Evolutionary conservation across 35 echinoderm and acorn worm genomes (phyloP).

Genomic region (Holothuria glaberrima): DNA sequence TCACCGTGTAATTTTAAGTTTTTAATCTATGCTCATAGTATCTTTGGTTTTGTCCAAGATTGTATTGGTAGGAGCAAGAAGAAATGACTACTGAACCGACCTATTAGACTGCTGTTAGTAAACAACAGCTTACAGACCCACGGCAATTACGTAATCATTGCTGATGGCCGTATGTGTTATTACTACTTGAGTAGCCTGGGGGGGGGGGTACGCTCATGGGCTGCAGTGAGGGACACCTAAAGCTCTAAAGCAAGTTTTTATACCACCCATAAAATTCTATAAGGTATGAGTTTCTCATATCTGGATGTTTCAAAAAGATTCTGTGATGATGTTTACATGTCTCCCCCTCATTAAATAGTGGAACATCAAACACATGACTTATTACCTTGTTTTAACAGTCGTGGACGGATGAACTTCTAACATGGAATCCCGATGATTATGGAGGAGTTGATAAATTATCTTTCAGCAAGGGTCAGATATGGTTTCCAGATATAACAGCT

Average conservation of each 20-base stretch:
- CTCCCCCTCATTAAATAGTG: not conserved
- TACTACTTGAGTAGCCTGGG: too few species aligned
- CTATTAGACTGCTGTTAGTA: too few species aligned
- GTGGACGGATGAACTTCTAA: constrained; percentile 81
- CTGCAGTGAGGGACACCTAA: too few species aligned
- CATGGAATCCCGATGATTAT: constrained; percentile 81
- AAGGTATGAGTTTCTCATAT: not conserved
- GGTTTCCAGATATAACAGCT: constrained; percentile 80
- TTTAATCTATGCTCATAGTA: too few species aligned
- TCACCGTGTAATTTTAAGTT: too few species aligned
- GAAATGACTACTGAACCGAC: too few species aligned
- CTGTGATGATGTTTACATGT: not conserved
- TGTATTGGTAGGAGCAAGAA: too few species aligned
- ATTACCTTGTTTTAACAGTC: constrained; percentile 24
- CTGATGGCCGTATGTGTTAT: too few species aligned
- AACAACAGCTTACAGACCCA: too few species aligned
- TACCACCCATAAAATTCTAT: not conserved
- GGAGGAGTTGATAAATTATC: constrained; percentile 40
- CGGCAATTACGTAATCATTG: too few species aligned
- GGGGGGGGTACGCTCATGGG: too few species aligned
- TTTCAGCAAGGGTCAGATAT: constrained; percentile 56
- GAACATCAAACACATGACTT: not conserved
- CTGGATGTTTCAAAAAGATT: not conserved
- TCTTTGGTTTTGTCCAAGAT: too few species aligned
- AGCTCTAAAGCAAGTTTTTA: not conserved